These are phyloP conservation scores for Penaeus chinensis DNA, from an alignment of 1,140 invertebrate species.

Conservation along the genomic window DNA sequence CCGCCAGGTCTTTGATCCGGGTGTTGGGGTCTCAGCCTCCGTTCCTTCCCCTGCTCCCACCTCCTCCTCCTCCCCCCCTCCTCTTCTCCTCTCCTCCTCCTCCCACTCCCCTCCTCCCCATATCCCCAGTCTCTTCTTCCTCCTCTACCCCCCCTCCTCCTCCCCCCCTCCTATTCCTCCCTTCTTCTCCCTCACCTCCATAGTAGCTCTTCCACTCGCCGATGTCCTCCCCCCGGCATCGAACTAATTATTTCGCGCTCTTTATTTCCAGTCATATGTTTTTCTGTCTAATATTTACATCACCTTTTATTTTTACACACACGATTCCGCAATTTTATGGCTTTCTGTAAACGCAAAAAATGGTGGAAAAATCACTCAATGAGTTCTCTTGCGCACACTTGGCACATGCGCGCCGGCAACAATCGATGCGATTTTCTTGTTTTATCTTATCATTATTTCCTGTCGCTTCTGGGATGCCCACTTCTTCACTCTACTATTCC, in stretches of 20 bases:
- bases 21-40: slow-evolving; percentile 48
- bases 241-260: neutral
- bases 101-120: neutral
- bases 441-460: slow-evolving; percentile 59
- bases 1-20: slow-evolving; percentile 58
- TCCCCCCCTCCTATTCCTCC: slow-evolving; percentile 4
- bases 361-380: slow-evolving; percentile 42
- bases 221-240: slow-evolving; percentile 3
- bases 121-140: neutral
- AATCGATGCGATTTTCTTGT: slow-evolving; percentile 56
- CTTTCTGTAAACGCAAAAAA: too few relatives aligned
- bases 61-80: neutral
- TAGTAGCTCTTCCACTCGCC: slow-evolving; percentile 56
- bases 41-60: slow-evolving; percentile 24
- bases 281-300: too few relatives aligned
- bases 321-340: too few relatives aligned
- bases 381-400: slow-evolving; percentile 45
- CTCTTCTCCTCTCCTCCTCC: neutral
- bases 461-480: slow-evolving; percentile 42
- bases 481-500: neutral
- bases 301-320: too few relatives aligned
- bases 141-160: slow-evolving; percentile 13
- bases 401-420: slow-evolving; percentile 45
- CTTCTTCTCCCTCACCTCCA: slow-evolving; percentile 37
- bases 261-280: too few relatives aligned